These are phyloP conservation scores for Setophaga petechia DNA, from an alignment of 2,113 vertebrate species.

Conservation along the genomic window DNA sequence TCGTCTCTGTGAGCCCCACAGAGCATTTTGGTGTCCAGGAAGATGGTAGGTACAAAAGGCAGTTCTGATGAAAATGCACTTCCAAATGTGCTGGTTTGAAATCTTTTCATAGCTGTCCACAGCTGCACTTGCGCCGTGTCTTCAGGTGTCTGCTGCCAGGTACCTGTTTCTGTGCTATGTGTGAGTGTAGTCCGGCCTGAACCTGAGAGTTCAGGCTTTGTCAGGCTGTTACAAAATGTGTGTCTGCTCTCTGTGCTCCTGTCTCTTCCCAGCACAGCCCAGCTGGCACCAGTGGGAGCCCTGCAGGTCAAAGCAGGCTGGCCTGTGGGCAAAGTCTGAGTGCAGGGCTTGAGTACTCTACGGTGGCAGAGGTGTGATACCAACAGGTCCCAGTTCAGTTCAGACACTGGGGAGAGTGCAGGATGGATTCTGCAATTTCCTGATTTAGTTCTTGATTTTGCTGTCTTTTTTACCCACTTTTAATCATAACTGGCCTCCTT, in stretches of 20 bases:
- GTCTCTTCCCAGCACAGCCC: neutral
- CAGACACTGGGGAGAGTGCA: neutral
- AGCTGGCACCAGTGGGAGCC: neutral
- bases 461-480: neutral
- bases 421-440: neutral
- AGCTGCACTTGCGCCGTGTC: neutral
- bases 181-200: neutral
- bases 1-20: conserved; percentile 83
- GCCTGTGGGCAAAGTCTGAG: neutral
- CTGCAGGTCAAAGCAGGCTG: neutral
- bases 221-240: neutral
- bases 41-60: conserved; percentile 73
- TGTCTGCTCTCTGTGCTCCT: neutral
- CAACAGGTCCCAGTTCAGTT: neutral
- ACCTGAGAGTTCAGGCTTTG: neutral
- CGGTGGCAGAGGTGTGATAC: neutral
- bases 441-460: neutral
- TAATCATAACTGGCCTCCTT: neutral
- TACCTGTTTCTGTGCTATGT: neutral
- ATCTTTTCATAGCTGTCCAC: neutral
- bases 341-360: neutral
- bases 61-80: neutral
- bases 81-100: neutral
- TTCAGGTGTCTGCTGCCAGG: neutral
- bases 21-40: conserved; percentile 80